phyloP scores from a whole-genome alignment of 1,140 invertebrate species.

The Sogatella furcifera region DNA sequence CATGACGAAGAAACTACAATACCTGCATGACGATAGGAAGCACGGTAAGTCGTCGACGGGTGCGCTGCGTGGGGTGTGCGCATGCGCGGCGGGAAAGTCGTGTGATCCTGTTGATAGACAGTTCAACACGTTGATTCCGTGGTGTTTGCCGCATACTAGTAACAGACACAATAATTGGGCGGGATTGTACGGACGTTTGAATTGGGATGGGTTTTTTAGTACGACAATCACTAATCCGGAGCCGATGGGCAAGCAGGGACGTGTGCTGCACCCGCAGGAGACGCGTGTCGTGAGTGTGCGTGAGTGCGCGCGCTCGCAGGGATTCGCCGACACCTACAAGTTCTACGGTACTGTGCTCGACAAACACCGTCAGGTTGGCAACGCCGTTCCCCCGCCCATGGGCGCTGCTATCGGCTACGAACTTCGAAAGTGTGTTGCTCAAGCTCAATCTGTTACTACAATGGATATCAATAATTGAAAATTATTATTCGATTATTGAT shows the following conservation, averaged over 20 bases:
- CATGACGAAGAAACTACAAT: conserved; percentile 49
- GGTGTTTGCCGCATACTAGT: conserved; percentile 82
- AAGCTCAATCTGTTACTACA: too few species aligned
- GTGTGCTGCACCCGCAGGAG: conserved; percentile 73
- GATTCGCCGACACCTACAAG: conserved; percentile 67
- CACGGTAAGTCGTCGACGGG: conserved; percentile 47
- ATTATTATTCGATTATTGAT: too few species aligned
- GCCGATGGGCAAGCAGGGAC: conserved; percentile 81
- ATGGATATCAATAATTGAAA: too few species aligned
- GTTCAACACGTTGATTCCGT: conserved; percentile 77
- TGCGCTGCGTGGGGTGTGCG: conserved; percentile 63
- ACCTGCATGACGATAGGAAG: conserved; percentile 59
- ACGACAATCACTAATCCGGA: conserved; percentile 85
- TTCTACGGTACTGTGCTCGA: conserved; percentile 68
- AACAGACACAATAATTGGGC: conserved; percentile 83
- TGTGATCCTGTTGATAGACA: conserved; percentile 68
- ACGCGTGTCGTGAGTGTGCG: conserved; percentile 70
- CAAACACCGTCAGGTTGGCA: conserved; percentile 77
- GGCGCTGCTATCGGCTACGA: conserved; percentile 64
- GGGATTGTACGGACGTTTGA: conserved; percentile 56
- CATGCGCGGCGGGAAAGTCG: conserved; percentile 49
- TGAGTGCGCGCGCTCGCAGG: conserved; percentile 79
- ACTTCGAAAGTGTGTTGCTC: conserved; percentile 41
- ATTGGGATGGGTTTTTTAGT: conserved; percentile 77
- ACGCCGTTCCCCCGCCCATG: conserved; percentile 77